Evolutionary conservation across 2,113 vertebrate species (phyloP), one percentile per base, ranked within the genome.

Genomic region (Pandion haliaetus): DNA sequence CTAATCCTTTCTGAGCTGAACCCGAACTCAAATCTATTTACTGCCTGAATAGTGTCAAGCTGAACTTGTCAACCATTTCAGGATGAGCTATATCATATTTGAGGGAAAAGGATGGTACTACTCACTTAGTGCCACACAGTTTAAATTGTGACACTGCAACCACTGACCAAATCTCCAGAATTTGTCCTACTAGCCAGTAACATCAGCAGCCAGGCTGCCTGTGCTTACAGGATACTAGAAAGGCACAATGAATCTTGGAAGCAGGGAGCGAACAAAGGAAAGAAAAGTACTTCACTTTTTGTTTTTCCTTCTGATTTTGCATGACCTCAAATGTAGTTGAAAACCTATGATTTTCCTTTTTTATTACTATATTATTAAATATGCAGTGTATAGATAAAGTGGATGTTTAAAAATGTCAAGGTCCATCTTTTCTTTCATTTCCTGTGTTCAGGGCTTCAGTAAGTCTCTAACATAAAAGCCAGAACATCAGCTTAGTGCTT

Each of bases 221-320:
- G 20, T 50, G 29, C 15, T 87, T 31, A 52, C 20, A 28, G 21
- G 14, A 18, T 10, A 6, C 16, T 34, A 44, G 49, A 69, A 84
- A 84, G 21, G 8, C n/a, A 54, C 16, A 70, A 23, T 1, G 1
- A 84, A 61, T 8, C 3, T 58, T 32, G 31, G 28, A 86, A 94
- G 67, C 2, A 1, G 25, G 5, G 29, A 58, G 16, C 0, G 1
- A 78, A 70, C 6, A 61, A 77, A 77, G 5, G 13, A 7, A 9
- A 26, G 34, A 61, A 63, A 70, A 65, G 72, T 54, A 32, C 4
- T 80, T 54, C 2, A 4, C 1, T 25, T 62, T 66, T 65, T 44
- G 2, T 25, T 65, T 67, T 82, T 29, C 6, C 6, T 78, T 82
- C 20, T 81, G 34, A 50, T 89, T 91, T 82, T 85, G 15, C n/a